Base-by-base conservation (phyloP, 2,797 vertebrate genomes). In the Anguilla anguilla region DNA sequence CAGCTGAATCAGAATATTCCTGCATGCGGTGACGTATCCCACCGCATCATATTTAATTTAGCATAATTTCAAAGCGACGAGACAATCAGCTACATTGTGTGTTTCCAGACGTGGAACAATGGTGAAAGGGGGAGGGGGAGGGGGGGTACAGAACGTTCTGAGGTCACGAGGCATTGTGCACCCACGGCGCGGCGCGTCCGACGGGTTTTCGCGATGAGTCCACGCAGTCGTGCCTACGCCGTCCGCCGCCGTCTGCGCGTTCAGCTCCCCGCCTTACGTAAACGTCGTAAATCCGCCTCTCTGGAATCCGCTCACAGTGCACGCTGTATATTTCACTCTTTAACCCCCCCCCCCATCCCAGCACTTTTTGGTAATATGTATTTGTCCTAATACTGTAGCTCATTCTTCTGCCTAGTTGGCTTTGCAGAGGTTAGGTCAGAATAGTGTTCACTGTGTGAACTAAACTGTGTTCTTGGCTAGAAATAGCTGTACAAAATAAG, bases 21-120 rank as follows among this genome's bases (percentile, higher is more conserved):
- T 43, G 39, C 69, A 74, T 25, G 43, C 25, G 46, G 79, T 82
- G 81, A 83, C 81, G n/a, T 51, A 83, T 83, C 81, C 25, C 13
- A 55, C 53, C 53, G 28, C 53, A 31, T 19, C 82, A 84, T 43
- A 46, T 51, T 86, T 49, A 9, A 77, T 85, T 39, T 61, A 67
- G 13, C 59, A 85, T 35, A 67, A 67, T 86, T 51, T 72, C 15
- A 10, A 28, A 35, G 43, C 85, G 10, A 67, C 6, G 1, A 2
- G 64, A 72, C 59, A 86, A 49, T 6, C 19, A 9, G 35, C 69
- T 0, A 28, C 43, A 46, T 86, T 67, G 85, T 67, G 85, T 67
- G 35, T 22, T 53, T 28, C 5, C 28, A 64, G 31, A 55, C 7
- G 28, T 22, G 43, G 35, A 85, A 64, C 59, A 85, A 43, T 67